Conservation (phyloP, 2,888 invertebrate genomes). For the Hyposoter dolosus region DNA sequence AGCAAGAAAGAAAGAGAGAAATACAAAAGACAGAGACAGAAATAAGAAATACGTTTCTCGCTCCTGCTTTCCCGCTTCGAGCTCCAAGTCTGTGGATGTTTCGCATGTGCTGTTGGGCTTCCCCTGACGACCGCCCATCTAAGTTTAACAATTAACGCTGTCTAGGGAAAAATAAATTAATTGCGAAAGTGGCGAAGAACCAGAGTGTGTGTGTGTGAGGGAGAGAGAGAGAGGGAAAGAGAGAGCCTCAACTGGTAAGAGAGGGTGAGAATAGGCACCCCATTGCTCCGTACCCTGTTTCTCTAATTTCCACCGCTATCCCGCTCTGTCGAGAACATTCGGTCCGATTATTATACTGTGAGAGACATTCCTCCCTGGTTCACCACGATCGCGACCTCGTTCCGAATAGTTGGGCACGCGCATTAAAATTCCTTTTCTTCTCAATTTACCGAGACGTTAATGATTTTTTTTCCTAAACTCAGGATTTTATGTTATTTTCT, state of each 20-base stretch:
- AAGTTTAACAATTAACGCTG: conserved; percentile 84
- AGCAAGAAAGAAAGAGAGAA: neutral
- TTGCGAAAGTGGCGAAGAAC: conserved; percentile 74
- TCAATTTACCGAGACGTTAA: neutral
- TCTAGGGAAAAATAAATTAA: conserved; percentile 83
- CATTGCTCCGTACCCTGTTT: conserved; percentile 51
- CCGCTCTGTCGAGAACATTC: conserved; percentile 57
- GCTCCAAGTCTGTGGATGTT: conserved; percentile 47
- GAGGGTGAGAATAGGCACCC: conserved; percentile 44
- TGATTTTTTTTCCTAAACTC: neutral
- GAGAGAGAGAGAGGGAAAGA: neutral
- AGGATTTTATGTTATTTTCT: neutral
- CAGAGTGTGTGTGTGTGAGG: neutral
- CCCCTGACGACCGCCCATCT: conserved; percentile 82
- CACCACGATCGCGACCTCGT: conserved; percentile 1
- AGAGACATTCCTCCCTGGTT: conserved; percentile 38
- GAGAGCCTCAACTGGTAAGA: neutral
- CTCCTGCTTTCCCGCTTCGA: conserved; percentile 25
- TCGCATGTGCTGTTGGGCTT: conserved; percentile 76
- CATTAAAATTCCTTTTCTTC: conserved; percentile 1
- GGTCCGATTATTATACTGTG: conserved; percentile 57
- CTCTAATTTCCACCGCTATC: conserved; percentile 53
- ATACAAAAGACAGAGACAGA: conserved; percentile 1
- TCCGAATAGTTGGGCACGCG: neutral
- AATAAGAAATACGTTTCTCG: conserved; percentile 54